Percentiles rank a stretch among this genome's conserved stretches.
phyloP scores from a whole-genome alignment of 1,140 invertebrate species.

The Drosophila jambulina region DNA sequence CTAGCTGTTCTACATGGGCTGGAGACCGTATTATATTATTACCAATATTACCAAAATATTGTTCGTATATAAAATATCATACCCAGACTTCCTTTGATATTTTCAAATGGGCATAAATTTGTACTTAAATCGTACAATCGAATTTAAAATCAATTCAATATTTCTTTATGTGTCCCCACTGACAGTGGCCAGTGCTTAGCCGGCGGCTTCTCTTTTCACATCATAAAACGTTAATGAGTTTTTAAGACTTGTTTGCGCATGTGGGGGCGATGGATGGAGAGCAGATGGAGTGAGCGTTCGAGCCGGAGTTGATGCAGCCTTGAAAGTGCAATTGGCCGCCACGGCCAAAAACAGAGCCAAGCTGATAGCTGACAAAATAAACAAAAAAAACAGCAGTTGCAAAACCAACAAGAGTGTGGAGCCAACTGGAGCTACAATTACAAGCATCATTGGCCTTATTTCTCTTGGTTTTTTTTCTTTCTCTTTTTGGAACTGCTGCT shows the following conservation, averaged over 20 bases:
- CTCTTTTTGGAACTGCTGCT: constrained; percentile 33
- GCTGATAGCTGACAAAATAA: not conserved
- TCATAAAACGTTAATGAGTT: constrained; percentile 73
- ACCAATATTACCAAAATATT: no score
- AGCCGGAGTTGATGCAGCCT: constrained; percentile 59
- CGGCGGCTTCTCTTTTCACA: constrained; percentile 36
- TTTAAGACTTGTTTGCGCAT: constrained; percentile 57
- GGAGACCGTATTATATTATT: no score
- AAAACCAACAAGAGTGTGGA: constrained; percentile 43
- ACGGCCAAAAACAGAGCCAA: constrained; percentile 25
- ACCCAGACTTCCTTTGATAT: not conserved
- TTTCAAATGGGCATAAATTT: not conserved
- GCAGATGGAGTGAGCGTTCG: constrained; percentile 14
- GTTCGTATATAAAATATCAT: not conserved
- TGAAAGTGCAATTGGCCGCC: constrained; percentile 57
- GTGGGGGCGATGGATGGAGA: constrained; percentile 29
- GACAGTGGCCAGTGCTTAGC: constrained; percentile 30
- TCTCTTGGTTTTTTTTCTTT: constrained; percentile 47
- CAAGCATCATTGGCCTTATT: constrained; percentile 83
- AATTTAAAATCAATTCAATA: not conserved
- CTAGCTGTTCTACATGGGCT: not conserved
- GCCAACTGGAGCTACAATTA: constrained; percentile 72
- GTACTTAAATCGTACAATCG: not conserved
- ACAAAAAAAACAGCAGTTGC: constrained; percentile 30
- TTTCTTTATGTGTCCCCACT: constrained; percentile 1